Conservation (phyloP, 1,140 invertebrate genomes). For the Plutomurus gul region DNA sequence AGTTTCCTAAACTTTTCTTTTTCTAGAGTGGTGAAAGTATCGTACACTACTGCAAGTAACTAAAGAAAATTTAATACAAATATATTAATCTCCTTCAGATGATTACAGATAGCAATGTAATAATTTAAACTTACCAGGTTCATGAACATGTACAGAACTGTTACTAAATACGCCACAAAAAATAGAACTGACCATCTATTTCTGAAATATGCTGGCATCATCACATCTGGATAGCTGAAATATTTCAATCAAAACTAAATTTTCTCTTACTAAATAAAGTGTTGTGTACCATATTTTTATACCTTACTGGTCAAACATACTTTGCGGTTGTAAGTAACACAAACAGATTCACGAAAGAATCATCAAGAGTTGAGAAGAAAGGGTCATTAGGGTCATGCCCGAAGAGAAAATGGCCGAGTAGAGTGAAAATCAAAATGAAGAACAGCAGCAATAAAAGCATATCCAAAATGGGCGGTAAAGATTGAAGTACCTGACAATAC, state of each 20-base stretch:
- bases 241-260: conserved; percentile 50
- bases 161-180: conserved; percentile 83
- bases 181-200: conserved; percentile 82
- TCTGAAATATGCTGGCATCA: conserved; percentile 83
- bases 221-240: conserved; percentile 85
- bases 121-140: conserved; percentile 70
- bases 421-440: conserved; percentile 81
- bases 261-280: background rate
- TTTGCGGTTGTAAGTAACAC: conserved; percentile 89
- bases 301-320: no score
- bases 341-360: conserved; percentile 87
- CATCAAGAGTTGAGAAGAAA: conserved; percentile 76
- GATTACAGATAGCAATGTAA: background rate
- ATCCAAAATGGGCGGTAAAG: conserved; percentile 84
- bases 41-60: conserved; percentile 89
- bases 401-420: conserved; percentile 83
- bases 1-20: conserved; percentile 85
- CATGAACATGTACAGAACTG: conserved; percentile 86
- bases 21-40: conserved; percentile 85
- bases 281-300: no score
- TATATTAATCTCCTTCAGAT: conserved; percentile 42
- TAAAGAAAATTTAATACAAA: conserved; percentile 55
- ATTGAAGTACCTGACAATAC: conserved; percentile 70
- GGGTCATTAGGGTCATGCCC: conserved; percentile 70
- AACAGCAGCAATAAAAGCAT: conserved; percentile 77